Evolutionary conservation across 2,113 vertebrate species (phyloP), one percentile per base, ranked within the genome.

Genomic region (Gulo gulo): DNA sequence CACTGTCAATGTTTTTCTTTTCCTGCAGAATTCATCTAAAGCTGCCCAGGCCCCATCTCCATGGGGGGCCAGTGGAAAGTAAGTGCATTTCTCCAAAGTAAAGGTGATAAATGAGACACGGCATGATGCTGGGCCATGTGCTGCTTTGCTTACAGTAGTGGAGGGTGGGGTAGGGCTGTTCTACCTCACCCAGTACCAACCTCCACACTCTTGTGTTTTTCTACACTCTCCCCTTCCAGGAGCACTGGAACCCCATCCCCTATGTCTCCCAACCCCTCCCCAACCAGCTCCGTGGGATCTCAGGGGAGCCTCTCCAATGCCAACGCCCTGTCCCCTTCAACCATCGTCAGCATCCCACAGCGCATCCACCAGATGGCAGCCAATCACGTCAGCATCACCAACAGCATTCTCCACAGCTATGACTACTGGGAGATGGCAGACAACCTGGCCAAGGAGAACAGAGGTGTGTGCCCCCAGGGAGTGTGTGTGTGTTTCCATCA

Each of bases 341-440:
- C 99, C 78, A 99, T 99, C 86, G 99, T 99, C 97, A 99, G 99
- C 99, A 99, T 99, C 98, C 99, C 99, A 0, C 99, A 99, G 78
- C 99, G 99, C 57, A 99, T 99, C 98, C 99, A 99, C 98, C 99
- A 99, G 99, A 99, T 99, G 99, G 99, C 99, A 6, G 99, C 99
- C 98, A 99, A 99, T 82, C 99, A 99, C 3, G 99, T 99, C 95
- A 99, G 99, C 99, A 99, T 99, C 97, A 99, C 99, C 98, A 99
- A 99, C 98, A 99, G 99, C 98, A 99, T 99, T 96, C 99, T 99
- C 80, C 99, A 99, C 98, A 99, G 99, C 98, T 99, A 99, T 5
- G 99, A 99, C 98, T 99, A 99, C 98, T 99, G 99, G 99, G 99
- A 99, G 98, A 99, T 99, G 98, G 99, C 99, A 9, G 99, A 99